These are phyloP conservation scores for Bubo blakistoni DNA, from an alignment of 2,113 vertebrate species.

Conservation along the genomic window DNA sequence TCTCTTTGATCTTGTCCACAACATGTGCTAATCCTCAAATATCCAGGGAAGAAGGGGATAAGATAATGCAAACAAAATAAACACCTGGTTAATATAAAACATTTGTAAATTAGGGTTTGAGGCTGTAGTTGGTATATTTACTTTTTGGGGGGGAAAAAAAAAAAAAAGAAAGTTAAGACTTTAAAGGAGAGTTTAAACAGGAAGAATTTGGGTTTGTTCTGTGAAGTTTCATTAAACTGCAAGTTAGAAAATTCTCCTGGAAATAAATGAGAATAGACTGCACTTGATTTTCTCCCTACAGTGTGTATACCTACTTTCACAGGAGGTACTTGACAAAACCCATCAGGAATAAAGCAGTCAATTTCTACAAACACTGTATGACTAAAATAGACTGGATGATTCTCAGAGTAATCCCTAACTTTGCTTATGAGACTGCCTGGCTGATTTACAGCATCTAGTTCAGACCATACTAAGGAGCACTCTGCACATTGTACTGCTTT, in stretches of 20 bases:
- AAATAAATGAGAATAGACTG: conserved; percentile 8
- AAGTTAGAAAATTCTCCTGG: neutral
- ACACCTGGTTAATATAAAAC: conserved; percentile 36
- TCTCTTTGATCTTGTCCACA: conserved; percentile 45
- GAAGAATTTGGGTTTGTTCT: neutral
- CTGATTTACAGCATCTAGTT: neutral
- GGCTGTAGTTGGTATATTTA: neutral
- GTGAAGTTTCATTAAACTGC: neutral
- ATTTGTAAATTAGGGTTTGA: neutral
- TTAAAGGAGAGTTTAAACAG: neutral
- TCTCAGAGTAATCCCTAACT: neutral
- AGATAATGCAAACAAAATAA: conserved; percentile 35
- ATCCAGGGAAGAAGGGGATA: neutral
- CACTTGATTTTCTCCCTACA: neutral
- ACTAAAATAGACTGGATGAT: neutral
- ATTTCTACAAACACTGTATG: neutral
- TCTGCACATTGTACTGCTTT: neutral
- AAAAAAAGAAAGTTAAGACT: neutral
- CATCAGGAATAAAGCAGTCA: neutral
- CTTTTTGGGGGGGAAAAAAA: neutral
- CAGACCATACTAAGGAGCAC: neutral
- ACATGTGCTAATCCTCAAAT: conserved; percentile 49
- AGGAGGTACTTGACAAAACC: neutral
- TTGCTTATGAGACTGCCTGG: neutral
- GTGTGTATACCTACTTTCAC: neutral